Evolutionary conservation across 2,113 vertebrate genomes (phyloP), one percentile per base, ranked within the genome.

Genomic region (Stigmatopora argus): DNA sequence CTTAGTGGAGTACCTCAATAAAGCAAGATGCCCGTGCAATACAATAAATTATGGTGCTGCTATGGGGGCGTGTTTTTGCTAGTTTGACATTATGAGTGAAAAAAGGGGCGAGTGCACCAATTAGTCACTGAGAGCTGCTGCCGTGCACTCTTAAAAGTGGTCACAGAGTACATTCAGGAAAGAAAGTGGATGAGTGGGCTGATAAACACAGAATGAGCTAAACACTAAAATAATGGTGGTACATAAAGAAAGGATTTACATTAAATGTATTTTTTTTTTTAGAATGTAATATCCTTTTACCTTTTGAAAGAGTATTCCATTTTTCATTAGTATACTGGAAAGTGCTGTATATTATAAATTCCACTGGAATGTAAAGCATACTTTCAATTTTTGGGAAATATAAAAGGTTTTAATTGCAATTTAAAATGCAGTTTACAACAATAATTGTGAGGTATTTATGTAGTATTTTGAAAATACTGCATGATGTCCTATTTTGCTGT

Each of bases 71-170:
- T 78, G 72, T 85, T 85, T 76, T 70, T 72, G 78, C 72, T 63
- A 63, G 69, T 82, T 78, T 85, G 83, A 83, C 79, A 83, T 79
- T 75, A 71, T 66, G 62, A 79, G 77, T 78, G 55, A 18, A 41
- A 72, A 81, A 76, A 70, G 68, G 70, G 70, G 69, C 73, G 73
- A 80, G 81, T 67, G 68, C 82, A 79, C 65, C 66, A 68, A 81
- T 86, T 87, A 84, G 75, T 79, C 82, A 86, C 78, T 80, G 80
- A 76, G 82, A 64, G 59, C 76, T 76, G 66, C 69, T 84, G 81
- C 78, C 69, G 71, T 77, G 69, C 76, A 75, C 74, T 80, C 77
- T 72, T 78, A 69, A 57, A 75, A 65, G 61, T 51, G 66, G 60
- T 75, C 65, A 65, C 58, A 46, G 67, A 26, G 64, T 26, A 19